Base-by-base conservation (phyloP, 2,113 vertebrate species). In the Chaetodon auriga region DNA sequence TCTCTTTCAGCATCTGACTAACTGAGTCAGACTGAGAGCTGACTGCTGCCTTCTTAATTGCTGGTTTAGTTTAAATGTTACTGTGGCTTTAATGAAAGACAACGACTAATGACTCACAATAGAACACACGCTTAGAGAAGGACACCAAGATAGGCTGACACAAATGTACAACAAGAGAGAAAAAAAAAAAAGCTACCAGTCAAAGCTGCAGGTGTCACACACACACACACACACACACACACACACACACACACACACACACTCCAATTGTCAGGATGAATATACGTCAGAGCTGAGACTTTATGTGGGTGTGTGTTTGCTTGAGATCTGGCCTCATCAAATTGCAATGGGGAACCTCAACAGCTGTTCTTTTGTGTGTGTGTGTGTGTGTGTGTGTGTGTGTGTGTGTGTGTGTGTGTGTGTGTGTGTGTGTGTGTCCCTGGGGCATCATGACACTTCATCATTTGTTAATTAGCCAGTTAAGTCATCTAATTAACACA, bases 401-500 rank as follows among this genome's bases (percentile, higher is more conserved):
- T 70, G 36, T 66, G 51, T 74, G 41, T 16, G 18, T 63, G 41
- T 55, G 69, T 61, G 73, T 64, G 45, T 55, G 60, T 16, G 36
- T 55, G 66, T 41, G 55, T 48, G 51, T 57, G 41, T 66, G 72
- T 70, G 63, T 55, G 69, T 79, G 62, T 89, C 86, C 84, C 89
- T 71, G 60, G 86, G 87, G 87, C 81, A 88, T 90, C 35, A 49
- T 85, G 89, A 86, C 86, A 90, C 91, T 90, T 90, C 84, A 93
- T 92, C 87, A 92, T 92, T 81, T 85, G 83, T 83, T 91, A 91
- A 92, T 92, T 92, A 92, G 89, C 84, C 85, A 80, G 85, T 91
- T 92, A 91, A 92, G 80, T 86, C 86, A 85, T 79, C 75, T 92
- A 89, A 93, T 93, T 92, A 92, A 87, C 87, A 71, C 51, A n/a